phyloP scores from a whole-genome alignment of 2,113 vertebrate genomes.

The Saccopteryx bilineata region DNA sequence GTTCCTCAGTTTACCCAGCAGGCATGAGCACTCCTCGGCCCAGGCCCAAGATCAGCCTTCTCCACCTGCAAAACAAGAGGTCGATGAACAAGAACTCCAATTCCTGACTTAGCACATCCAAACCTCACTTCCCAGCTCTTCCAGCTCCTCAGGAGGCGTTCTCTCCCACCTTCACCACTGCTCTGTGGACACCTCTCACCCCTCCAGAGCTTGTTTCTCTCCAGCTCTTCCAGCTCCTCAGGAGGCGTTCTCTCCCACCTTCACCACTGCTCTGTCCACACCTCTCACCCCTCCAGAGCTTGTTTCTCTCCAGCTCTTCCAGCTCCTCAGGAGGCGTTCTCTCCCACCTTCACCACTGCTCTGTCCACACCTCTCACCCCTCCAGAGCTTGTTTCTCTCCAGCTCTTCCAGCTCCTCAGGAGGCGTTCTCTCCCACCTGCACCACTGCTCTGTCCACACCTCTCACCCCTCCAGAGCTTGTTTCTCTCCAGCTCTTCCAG shows the following conservation, averaged over 20 bases:
- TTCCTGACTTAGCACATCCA: not conserved
- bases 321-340: not conserved
- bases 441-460: not conserved
- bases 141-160: not conserved
- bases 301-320: no score
- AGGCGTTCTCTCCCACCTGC: not conserved
- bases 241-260: not conserved
- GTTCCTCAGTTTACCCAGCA: not conserved
- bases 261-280: not conserved
- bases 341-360: not conserved
- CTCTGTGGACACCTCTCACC: not conserved
- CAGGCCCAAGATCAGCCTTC: not conserved
- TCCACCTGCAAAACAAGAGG: not conserved
- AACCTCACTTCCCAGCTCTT: no score
- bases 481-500: no score
- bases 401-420: not conserved
- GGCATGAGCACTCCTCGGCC: no score
- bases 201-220: not conserved
- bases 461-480: not conserved
- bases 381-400: not conserved
- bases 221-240: not conserved
- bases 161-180: not conserved
- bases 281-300: not conserved
- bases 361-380: not conserved
- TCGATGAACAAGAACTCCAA: not conserved